These are phyloP conservation scores for Torymus tubicola DNA, from an alignment of 2,888 invertebrate species.

Conservation along the genomic window DNA sequence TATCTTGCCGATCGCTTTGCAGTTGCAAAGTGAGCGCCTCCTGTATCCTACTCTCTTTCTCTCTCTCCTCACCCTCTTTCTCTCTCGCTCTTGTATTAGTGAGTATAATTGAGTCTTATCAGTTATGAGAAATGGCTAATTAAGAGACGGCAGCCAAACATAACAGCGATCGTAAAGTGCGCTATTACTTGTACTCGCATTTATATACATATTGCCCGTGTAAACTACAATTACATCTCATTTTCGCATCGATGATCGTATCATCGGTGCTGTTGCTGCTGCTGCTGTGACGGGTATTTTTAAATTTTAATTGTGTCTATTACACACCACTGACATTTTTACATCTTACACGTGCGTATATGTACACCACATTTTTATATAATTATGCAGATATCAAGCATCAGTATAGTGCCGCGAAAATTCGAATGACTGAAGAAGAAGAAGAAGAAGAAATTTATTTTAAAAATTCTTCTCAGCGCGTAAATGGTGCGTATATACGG, in stretches of 20 bases:
- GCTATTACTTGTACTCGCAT: constrained; percentile 5
- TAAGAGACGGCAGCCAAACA: constrained; percentile 37
- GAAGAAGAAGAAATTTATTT: not conserved
- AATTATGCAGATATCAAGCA: not conserved
- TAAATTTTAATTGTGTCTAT: constrained; percentile 29
- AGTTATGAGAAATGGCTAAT: constrained; percentile 46
- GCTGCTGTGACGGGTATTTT: constrained; percentile 5
- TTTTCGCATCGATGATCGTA: constrained; percentile 12
- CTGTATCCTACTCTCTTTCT: constrained; percentile 17
- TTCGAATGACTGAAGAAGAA: no score
- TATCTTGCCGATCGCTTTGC: constrained; percentile 30
- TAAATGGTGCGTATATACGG: no score
- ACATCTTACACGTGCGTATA: not conserved
- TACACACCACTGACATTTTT: not conserved
- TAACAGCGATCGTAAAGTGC: constrained; percentile 39
- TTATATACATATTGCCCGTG: constrained; percentile 6
- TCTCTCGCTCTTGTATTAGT: constrained; percentile 25
- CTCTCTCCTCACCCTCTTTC: no score
- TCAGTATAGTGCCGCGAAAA: not conserved
- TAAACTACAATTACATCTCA: constrained; percentile 16
- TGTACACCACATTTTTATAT: not conserved
- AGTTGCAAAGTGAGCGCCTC: constrained; percentile 22
- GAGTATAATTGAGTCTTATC: constrained; percentile 53
- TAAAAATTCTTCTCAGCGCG: not conserved
- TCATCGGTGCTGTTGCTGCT: not conserved